phyloP scores from a whole-genome alignment of 2,113 vertebrate species.

The Hyaena hyaena region DNA sequence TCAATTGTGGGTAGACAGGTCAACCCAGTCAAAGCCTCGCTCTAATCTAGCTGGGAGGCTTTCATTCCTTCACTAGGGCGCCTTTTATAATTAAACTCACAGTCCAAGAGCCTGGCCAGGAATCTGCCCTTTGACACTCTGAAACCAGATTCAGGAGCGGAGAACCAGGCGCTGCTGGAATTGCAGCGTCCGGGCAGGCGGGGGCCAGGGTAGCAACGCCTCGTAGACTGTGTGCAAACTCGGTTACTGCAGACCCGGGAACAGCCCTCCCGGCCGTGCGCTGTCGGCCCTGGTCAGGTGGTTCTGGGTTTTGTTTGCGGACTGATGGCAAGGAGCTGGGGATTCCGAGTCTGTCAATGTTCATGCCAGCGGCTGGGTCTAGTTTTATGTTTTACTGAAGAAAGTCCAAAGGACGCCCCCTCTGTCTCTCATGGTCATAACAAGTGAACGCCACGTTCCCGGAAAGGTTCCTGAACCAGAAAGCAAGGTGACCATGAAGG shows the following conservation, averaged over 20 bases:
- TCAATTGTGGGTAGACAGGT: background rate
- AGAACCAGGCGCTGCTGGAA: background rate
- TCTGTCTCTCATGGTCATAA: background rate
- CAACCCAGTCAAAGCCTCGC: background rate
- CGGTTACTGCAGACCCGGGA: background rate
- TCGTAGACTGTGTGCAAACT: too few relatives aligned
- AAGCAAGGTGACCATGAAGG: too few relatives aligned
- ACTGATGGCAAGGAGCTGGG: background rate
- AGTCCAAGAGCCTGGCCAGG: background rate
- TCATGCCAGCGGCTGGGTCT: background rate
- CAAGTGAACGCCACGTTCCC: background rate
- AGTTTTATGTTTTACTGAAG: background rate
- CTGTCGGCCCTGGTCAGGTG: accelerated
- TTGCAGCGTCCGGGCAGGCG: accelerated
- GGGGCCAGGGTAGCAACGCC: accelerated
- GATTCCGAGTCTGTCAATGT: background rate
- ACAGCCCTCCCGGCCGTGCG: background rate
- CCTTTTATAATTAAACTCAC: background rate
- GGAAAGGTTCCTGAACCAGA: too few relatives aligned
- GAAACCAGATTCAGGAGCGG: background rate
- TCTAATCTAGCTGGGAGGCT: background rate
- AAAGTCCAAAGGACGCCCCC: background rate
- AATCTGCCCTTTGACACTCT: background rate
- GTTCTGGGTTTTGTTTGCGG: background rate
- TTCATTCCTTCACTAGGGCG: background rate